A percentile compares a stretch with the other conserved stretches of the same genome.
Conservation (phyloP, 2,113 vertebrate species). For the Brachyhypopomus gauderio region DNA sequence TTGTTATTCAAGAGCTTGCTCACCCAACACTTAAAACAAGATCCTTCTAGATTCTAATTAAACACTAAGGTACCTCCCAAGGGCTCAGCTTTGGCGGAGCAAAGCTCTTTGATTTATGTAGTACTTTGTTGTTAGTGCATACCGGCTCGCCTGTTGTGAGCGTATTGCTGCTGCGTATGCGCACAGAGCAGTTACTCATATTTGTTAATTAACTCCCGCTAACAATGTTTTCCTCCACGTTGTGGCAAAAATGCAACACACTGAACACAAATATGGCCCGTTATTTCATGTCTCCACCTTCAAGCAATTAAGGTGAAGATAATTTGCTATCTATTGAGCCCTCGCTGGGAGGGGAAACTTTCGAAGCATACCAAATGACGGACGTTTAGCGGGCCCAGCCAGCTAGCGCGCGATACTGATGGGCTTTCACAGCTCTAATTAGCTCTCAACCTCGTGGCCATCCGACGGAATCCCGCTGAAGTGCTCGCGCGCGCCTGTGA, state of each 20-base stretch:
- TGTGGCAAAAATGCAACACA: conserved; percentile 55
- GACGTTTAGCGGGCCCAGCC: conserved; percentile 50
- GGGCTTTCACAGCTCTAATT: conserved; percentile 64
- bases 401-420: conserved; percentile 57
- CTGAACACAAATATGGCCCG: conserved; percentile 52
- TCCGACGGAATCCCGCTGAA: conserved; percentile 52
- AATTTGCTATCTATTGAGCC: conserved; percentile 47
- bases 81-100: conserved; percentile 74
- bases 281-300: conserved; percentile 56
- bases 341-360: conserved; percentile 44
- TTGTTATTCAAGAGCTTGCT: conserved; percentile 77
- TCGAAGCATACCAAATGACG: conserved; percentile 51
- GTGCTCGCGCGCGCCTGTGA: conserved; percentile 50
- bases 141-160: conserved; percentile 71
- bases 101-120: conserved; percentile 80
- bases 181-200: conserved; percentile 66
- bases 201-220: conserved; percentile 76
- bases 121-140: conserved; percentile 76
- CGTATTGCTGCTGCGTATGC: conserved; percentile 69
- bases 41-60: conserved; percentile 85
- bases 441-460: conserved; percentile 55
- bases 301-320: conserved; percentile 57
- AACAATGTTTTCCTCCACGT: conserved; percentile 57
- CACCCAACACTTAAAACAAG: conserved; percentile 81
- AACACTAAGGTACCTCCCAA: conserved; percentile 77